Percentiles rank a stretch among this genome's conserved stretches.
Evolutionary conservation across 2,113 vertebrate genomes (phyloP).

Genomic region (Alligator sinensis): DNA sequence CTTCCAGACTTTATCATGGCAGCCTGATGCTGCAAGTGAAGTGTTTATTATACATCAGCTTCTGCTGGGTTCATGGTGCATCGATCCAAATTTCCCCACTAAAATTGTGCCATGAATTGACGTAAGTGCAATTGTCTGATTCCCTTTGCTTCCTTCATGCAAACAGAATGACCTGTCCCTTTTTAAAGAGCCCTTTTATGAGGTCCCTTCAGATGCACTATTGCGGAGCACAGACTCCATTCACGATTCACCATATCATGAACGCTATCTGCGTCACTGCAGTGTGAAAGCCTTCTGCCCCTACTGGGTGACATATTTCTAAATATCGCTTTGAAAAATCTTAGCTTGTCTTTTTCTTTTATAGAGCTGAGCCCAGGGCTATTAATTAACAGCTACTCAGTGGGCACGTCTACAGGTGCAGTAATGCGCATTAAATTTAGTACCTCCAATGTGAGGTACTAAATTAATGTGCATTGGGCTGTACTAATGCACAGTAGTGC

Average conservation of each 20-base stretch:
- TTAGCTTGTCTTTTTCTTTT: neutral
- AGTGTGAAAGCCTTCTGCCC: neutral
- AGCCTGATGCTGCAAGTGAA: constrained; percentile 26
- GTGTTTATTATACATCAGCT: constrained; percentile 2
- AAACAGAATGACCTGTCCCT: neutral
- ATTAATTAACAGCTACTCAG: neutral
- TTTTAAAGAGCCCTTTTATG: neutral
- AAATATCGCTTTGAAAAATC: neutral
- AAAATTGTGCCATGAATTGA: neutral
- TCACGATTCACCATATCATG: neutral
- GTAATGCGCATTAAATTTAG: too few species aligned
- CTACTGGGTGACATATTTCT: constrained; percentile 26
- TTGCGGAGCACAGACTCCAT: neutral
- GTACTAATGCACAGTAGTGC: too few species aligned
- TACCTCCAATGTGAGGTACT: too few species aligned
- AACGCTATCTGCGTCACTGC: neutral
- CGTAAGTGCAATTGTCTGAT: neutral
- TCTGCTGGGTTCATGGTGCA: neutral
- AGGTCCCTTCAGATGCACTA: neutral
- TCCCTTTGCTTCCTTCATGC: neutral
- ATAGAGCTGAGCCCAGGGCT: neutral
- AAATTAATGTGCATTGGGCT: too few species aligned
- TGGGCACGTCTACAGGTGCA: neutral
- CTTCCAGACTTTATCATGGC: neutral
- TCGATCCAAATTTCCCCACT: neutral